Conservation (phyloP, 2,888 invertebrate genomes). For the Pterobdella sp. region DNA sequence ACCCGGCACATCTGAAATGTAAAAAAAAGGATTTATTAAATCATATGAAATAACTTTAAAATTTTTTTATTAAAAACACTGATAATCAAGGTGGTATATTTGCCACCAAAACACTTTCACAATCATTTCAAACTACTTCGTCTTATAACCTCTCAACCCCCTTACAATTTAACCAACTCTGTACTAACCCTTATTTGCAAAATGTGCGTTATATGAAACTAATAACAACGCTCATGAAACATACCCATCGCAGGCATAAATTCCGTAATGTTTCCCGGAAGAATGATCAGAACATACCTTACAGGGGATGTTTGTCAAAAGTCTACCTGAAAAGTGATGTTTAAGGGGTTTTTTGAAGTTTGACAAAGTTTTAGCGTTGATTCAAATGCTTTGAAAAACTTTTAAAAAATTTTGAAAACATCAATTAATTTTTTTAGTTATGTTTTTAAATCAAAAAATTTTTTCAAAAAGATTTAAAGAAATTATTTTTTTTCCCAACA, state of each 20-base stretch:
- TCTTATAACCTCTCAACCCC: no score
- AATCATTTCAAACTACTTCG: no score
- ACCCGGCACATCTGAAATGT: conserved; percentile 35
- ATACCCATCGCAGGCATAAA: conserved; percentile 93
- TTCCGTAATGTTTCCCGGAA: conserved; percentile 97
- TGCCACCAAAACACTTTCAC: not conserved
- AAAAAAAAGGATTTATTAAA: conserved; percentile 11
- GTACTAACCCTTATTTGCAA: no score
- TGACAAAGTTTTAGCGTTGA: not conserved
- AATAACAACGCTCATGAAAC: conserved; percentile 34
- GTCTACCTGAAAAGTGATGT: conserved; percentile 62
- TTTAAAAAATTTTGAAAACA: not conserved
- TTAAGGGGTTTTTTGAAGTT: not conserved
- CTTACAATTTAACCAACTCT: no score
- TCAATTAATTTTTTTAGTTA: not conserved
- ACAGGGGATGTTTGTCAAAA: conserved; percentile 91
- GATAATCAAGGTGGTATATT: not conserved
- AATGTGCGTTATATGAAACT: not conserved
- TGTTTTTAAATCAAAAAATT: no score
- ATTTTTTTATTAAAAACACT: not conserved
- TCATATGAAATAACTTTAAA: not conserved
- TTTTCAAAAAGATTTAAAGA: no score
- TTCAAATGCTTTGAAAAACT: not conserved
- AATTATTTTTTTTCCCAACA: no score
- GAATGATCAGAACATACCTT: conserved; percentile 94